Conservation (phyloP, 2,797 vertebrate species). For the Gymnothorax reevesii region DNA sequence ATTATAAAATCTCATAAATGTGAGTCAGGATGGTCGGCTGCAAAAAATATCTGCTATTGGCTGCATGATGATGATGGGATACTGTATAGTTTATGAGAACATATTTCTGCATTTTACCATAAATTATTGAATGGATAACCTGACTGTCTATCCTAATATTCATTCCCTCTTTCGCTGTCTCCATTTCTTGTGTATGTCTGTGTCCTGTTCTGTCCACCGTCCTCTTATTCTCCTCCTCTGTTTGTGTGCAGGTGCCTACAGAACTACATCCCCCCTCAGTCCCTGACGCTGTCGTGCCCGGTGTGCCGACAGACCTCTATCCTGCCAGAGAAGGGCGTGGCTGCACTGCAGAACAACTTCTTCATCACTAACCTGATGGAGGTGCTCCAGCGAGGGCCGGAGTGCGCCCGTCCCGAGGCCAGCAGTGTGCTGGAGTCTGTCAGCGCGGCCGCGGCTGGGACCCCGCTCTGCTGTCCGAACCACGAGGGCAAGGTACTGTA, state of each 20-base stretch:
- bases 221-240: not conserved
- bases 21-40: not conserved
- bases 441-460: conserved; percentile 75
- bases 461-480: conserved; percentile 91
- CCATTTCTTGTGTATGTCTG: too few relatives aligned
- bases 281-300: conserved; percentile 91
- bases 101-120: not conserved
- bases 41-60: not conserved
- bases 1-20: not conserved
- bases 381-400: conserved; percentile 85
- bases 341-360: conserved; percentile 93
- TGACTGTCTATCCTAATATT: not conserved
- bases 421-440: conserved; percentile 78
- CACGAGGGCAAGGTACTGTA: conserved; percentile 89
- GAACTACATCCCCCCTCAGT: conserved; percentile 96
- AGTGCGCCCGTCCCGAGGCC: conserved; percentile 74
- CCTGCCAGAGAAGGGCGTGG: conserved; percentile 89
- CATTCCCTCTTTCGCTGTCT: not conserved
- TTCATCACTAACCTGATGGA: conserved; percentile 98
- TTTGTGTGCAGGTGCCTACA: conserved; percentile 83
- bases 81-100: not conserved
- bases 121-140: too few relatives aligned
- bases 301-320: conserved; percentile 96
- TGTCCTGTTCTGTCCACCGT: not conserved
- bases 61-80: not conserved